Conservation (phyloP, 2,113 vertebrate species). For the Phoxinus phoxinus region DNA sequence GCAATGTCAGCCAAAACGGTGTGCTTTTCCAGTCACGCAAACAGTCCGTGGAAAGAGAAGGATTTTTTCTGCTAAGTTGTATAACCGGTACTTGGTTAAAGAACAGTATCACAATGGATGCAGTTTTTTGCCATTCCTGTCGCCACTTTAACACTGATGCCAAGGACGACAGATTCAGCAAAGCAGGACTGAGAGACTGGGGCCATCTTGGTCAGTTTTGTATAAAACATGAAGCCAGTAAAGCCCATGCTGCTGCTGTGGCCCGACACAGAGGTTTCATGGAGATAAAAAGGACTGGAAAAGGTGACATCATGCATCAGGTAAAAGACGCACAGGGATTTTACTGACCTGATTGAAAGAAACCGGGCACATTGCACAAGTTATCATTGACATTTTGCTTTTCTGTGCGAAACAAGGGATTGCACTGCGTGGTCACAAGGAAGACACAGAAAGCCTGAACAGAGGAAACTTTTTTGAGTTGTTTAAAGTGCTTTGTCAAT, state of each 20-base stretch:
- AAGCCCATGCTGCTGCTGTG: neutral
- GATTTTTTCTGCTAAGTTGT: no score
- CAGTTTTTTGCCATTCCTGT: no score
- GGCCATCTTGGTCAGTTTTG: neutral
- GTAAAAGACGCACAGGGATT: neutral
- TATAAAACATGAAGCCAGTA: neutral
- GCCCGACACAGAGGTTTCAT: neutral
- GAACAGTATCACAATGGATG: no score
- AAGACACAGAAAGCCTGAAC: neutral
- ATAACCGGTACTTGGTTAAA: no score
- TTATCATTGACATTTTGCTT: neutral
- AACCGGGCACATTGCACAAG: neutral
- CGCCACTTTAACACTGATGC: no score
- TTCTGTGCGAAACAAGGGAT: neutral
- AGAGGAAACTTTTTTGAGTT: neutral
- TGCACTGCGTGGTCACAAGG: neutral
- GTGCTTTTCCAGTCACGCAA: no score
- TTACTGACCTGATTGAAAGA: neutral
- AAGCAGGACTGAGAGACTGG: neutral
- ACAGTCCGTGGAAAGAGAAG: no score
- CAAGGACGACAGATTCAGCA: no score
- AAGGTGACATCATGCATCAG: neutral
- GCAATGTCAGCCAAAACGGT: no score
- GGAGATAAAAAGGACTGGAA: neutral
- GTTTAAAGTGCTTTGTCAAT: neutral